Conservation (phyloP, 2,797 vertebrate species). For the Falco rusticolus region DNA sequence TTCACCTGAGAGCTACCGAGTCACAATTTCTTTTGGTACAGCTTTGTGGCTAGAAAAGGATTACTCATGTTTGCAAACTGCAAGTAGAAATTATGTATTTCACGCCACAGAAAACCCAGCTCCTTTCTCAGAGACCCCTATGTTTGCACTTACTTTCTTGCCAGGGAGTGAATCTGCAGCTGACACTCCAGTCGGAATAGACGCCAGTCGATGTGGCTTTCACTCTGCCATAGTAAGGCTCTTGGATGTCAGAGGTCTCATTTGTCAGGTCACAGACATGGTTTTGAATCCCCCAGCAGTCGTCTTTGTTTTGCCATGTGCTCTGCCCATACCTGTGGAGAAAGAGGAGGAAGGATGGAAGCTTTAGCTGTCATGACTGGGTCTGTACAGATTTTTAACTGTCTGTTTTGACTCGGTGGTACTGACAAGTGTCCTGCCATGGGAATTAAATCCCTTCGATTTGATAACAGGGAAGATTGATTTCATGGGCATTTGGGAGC, state of each 20-base stretch:
- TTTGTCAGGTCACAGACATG: conserved; percentile 85
- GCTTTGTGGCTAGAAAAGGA: neutral
- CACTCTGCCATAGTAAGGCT: conserved; percentile 88
- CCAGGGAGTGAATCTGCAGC: conserved; percentile 85
- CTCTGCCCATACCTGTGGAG: conserved; percentile 84
- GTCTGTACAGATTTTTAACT: neutral
- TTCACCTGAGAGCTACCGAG: neutral
- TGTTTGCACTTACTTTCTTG: conserved; percentile 84
- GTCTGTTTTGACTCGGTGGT: neutral
- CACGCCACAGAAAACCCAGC: neutral
- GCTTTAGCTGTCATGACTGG: neutral
- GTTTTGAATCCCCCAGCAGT: conserved; percentile 81
- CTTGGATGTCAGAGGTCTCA: conserved; percentile 80
- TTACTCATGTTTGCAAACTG: neutral
- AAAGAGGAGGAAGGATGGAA: neutral
- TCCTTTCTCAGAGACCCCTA: neutral
- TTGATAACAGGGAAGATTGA: neutral
- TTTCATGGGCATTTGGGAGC: neutral
- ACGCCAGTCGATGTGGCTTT: conserved; percentile 34
- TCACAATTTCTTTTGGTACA: neutral
- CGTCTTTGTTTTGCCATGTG: conserved; percentile 77
- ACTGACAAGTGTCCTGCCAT: accelerated
- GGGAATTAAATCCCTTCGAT: neutral
- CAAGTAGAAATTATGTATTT: neutral
- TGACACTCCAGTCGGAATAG: conserved; percentile 82